Base-by-base conservation (phyloP, 2,113 vertebrate species). In the Taurulus bubalis region DNA sequence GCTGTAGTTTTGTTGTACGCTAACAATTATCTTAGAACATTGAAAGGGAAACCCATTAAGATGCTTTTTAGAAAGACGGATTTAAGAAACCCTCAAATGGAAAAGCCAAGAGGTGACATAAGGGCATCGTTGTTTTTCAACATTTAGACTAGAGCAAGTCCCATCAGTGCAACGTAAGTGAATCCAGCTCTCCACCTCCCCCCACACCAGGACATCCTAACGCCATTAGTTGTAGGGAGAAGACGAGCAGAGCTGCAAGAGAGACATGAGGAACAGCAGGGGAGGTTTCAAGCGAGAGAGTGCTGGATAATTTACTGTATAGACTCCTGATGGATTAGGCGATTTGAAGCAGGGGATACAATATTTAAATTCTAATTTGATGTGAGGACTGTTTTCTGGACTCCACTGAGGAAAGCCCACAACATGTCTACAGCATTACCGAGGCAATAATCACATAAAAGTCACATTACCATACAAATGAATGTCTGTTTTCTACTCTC, bases 261-360 rank as follows among this genome's bases (percentile, higher is more conserved):
- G 67, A 66, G 40, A 71, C 67, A 28, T 18, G 40, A 66, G 58
- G 32, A 72, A 85, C 90, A 90, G 86, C 79, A 68, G 85, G 86
- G 20, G 30, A 75, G 3, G 30, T 80, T 77, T 79, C 73, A 71
- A 84, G 70, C 66, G 62, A 65, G 65, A 70, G 73, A 82, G 74
- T 71, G n/a, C 77, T 68, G 53, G 60, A 72, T 85, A 66, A 90
- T 89, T 84, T 60, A 62, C 71, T 90, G 68, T 77, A 42, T 69
- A 71, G 55, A 75, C 53, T 71, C 42, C 42, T 89, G 87, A 93
- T 89, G 80, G 87, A 91, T 90, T 84, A 88, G 84, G 64, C 71
- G 71, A 87, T 87, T 75, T 82, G 45, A 75, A 89, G 79, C 78
- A 86, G 80, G 76, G 80, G 83, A 83, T 79, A 77, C 80, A 68